Base-by-base conservation (phyloP, 1,140 invertebrate species). In the Dryas iulia region DNA sequence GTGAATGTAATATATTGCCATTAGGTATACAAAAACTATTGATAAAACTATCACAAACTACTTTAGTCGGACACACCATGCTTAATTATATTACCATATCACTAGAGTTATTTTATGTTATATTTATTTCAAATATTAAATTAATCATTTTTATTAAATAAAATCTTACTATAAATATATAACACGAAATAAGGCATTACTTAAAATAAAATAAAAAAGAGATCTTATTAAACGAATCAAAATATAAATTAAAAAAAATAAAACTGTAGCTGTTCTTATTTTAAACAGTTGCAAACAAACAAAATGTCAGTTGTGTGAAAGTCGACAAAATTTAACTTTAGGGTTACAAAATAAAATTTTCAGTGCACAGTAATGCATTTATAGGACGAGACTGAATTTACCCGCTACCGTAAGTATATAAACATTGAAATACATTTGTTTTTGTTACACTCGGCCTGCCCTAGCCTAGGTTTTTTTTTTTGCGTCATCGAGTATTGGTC, bases 271-370 rank as follows among this genome's bases (percentile, higher is more conserved):
- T 30, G 64, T 86, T 86, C 84, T 53, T 65, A 75, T 76, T 82
- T 81, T 60, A 74, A 86, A 78, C 57, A 75, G 68, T 56, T 35
- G 58, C 25, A 67, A 52, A 56, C 60, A 35, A 60, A 66, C 14
- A 77, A 77, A 73, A 81, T 82, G 85, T 78, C 86, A 88, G 74
- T 83, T 79, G 72, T 72, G 72, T 82, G 78, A 77, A 78, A 69
- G 64, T 66, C 71, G 56, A 68, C 61, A 74, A 66, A 73, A 81
- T 65, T 18, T 74, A 78, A 76, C 67, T 84, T 87, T 83, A 66
- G 86, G 83, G 86, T 90, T 88, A 89, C 87, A 90, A 90, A 90
- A 90, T 90, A 89, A 90, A 90, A 90, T 88, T 89, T 78, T 87
- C 83, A 87, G 88, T 90, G 83, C 58, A 83, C 78, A 83, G 74